Evolutionary conservation across 2,113 vertebrate genomes (phyloP).

Genomic region (Stomatorhinus ivindoensis): DNA sequence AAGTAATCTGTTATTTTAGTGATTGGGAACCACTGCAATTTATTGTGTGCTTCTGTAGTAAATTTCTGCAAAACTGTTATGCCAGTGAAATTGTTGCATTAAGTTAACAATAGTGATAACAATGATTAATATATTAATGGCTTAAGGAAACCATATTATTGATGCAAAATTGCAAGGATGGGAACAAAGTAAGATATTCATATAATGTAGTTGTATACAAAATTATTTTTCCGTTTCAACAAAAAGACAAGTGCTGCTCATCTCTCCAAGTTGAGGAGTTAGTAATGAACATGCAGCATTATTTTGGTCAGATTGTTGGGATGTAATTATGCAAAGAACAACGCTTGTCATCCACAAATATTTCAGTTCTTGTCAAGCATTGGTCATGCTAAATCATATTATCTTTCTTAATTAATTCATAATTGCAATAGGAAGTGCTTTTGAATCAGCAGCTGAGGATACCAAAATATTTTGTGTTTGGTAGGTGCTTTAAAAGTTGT

Average conservation of each 20-base stretch:
- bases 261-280: not conserved
- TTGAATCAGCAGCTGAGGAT: not conserved
- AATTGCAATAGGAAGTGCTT: not conserved
- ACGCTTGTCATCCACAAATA: not conserved
- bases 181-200: not conserved
- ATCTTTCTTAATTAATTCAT: constrained; percentile 11
- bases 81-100: not conserved
- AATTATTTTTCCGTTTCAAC: not conserved
- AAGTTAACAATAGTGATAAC: not conserved
- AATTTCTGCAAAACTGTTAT: not conserved
- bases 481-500: not conserved
- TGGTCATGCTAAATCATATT: not conserved
- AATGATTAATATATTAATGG: not conserved
- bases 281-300: not conserved
- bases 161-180: not conserved
- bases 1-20: not conserved
- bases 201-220: not conserved
- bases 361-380: constrained; percentile 13
- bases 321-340: constrained; percentile 9
- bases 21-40: not conserved
- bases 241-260: not conserved
- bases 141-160: not conserved
- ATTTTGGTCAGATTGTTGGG: not conserved
- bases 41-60: not conserved
- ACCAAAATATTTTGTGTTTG: not conserved